Evolutionary conservation across 2,797 vertebrate species (phyloP), one percentile per base, ranked within the genome.

Genomic region (Lepilemur septentrionalis): DNA sequence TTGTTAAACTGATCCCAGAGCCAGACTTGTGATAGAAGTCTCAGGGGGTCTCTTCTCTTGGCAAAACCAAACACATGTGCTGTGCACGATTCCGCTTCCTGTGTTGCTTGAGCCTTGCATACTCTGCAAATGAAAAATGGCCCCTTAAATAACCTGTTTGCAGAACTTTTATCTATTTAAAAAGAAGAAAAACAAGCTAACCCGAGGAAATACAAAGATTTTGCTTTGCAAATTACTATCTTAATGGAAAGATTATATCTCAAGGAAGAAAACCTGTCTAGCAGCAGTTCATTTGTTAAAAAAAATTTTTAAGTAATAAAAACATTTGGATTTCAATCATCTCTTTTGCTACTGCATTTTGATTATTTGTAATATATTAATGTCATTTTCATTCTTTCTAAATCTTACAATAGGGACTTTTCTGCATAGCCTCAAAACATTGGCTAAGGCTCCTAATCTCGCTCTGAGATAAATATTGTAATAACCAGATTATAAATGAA

Each of bases 1-100:
- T 97, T 97, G 98, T 98, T 97, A 96, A 81, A 96, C 72, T 93
- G 97, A 93, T 98, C 97, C 93, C 89, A 97, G 95, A 97, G 94
- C 95, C 97, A 93, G 91, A 41, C 95, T 95, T 83, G 96, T 73
- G 96, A 82, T 41, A 84, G 89, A 78, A 96, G 92, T 91, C 96
- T 95, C 78, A 30, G 96, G 96, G 93, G 67, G 50, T 84, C 82
- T 85, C 75, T 72, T 48, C 79, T 96, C 69, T 72, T n/a, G 69
- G 93, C 52, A 67, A 65, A 95, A 52, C 46, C 0, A 1, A 76
- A 32, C 85, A 87, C 85, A 43, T 41, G 52, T 50, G 82, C 75
- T 61, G 17, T 1, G 28, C 48, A 70, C 23, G 3, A 15, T 50
- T 89, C 50, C 87, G 18, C 43, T 59, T n/a, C 84, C 67, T 59